Percentiles rank a stretch among this genome's conserved stretches.
These are phyloP conservation scores for Heterodera filipjevi DNA, from an alignment of 2,888 invertebrate species.

Conservation along the genomic window DNA sequence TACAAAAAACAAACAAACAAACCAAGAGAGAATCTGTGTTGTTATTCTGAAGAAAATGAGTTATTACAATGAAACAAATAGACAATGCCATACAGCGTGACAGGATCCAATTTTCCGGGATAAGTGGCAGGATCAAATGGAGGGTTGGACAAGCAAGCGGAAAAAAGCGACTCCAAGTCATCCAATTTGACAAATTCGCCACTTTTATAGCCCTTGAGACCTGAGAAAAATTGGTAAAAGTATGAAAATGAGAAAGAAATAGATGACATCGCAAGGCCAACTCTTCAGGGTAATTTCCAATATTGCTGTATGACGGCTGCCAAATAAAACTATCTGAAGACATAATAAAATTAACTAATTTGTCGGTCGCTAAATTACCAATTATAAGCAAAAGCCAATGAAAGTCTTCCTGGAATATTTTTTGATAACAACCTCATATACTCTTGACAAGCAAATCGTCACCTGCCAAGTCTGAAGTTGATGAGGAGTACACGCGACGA, in stretches of 20 bases:
- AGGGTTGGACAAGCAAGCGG: constrained; percentile 21
- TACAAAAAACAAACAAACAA: constrained; percentile 2
- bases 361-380: constrained; percentile 59
- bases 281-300: constrained; percentile 31
- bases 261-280: constrained; percentile 24
- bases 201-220: constrained; percentile 28
- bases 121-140: constrained; percentile 29
- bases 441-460: neutral
- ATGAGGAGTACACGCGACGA: neutral
- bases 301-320: constrained; percentile 15
- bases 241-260: neutral
- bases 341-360: neutral
- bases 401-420: constrained; percentile 77
- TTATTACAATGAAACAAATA: neutral
- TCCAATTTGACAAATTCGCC: constrained; percentile 30
- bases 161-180: constrained; percentile 29
- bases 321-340: constrained; percentile 20
- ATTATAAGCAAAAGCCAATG: constrained; percentile 84
- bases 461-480: constrained; percentile 25
- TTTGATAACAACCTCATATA: neutral
- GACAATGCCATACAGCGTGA: constrained; percentile 22
- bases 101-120: constrained; percentile 28
- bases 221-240: neutral
- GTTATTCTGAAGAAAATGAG: constrained; percentile 19
- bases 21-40: constrained; percentile 26